These are phyloP conservation scores for Drosophila siamana DNA, from an alignment of 2,888 invertebrate species.

Conservation along the genomic window DNA sequence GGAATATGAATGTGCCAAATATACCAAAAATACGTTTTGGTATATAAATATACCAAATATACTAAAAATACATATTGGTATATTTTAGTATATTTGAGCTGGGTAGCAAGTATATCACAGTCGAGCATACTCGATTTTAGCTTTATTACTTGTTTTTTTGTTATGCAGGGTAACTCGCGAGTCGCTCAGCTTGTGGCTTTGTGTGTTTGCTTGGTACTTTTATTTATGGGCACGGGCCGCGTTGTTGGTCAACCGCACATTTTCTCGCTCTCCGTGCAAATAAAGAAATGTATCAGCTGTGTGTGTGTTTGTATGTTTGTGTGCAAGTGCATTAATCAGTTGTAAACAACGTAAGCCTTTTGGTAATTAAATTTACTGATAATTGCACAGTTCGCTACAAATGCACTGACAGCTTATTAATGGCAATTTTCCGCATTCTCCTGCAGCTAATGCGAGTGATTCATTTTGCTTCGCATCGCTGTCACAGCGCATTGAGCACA, in stretches of 20 bases:
- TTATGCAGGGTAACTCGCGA: constrained; percentile 24
- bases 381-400: constrained; percentile 44
- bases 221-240: constrained; percentile 52
- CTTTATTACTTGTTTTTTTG: no score
- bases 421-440: constrained; percentile 12
- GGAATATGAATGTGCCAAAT: no score
- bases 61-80: no score
- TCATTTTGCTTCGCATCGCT: no score
- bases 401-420: constrained; percentile 36
- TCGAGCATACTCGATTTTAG: no score
- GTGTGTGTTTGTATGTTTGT: constrained; percentile 7
- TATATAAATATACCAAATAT: no score
- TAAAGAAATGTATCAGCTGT: constrained; percentile 7
- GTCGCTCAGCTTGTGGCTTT: neutral
- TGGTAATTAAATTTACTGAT: constrained; percentile 58
- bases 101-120: no score
- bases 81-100: no score
- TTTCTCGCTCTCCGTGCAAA: neutral
- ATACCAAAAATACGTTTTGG: no score
- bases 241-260: constrained; percentile 50
- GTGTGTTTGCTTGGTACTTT: neutral
- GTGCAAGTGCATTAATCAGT: constrained; percentile 53
- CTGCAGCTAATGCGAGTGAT: no score
- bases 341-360: constrained; percentile 54
- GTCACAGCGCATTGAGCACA: neutral